Evolutionary conservation across 2,113 vertebrate species (phyloP).

Genomic region (Tenrec ecaudatus): DNA sequence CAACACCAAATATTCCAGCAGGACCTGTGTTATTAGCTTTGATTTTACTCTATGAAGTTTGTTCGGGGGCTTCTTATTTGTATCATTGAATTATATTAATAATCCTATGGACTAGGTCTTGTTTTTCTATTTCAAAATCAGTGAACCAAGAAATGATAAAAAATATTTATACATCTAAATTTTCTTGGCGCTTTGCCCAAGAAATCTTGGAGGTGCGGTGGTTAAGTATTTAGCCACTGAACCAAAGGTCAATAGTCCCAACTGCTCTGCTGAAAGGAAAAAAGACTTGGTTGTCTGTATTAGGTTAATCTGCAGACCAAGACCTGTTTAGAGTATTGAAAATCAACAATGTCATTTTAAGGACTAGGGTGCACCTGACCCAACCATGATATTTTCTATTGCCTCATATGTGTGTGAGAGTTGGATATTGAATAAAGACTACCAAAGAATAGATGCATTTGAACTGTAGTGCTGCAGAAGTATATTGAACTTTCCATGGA

Average conservation of each 20-base stretch:
- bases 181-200: constrained; percentile 16
- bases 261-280: background rate
- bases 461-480: no score
- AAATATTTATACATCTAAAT: background rate
- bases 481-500: no score
- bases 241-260: background rate
- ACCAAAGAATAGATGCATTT: no score
- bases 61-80: background rate
- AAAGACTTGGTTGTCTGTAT: no score
- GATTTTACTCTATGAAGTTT: background rate
- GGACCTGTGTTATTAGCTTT: background rate
- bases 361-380: no score
- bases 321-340: no score
- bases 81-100: background rate
- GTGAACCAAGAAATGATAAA: constrained; percentile 57
- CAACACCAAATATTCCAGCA: background rate
- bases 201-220: background rate
- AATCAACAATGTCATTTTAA: no score
- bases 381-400: no score
- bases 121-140: constrained; percentile 16
- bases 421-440: no score
- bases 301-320: no score
- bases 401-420: no score
- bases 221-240: background rate
- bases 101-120: constrained; percentile 11